Evolutionary conservation across 2,113 vertebrate genomes (phyloP).

Genomic region (Callospermophilus lateralis): DNA sequence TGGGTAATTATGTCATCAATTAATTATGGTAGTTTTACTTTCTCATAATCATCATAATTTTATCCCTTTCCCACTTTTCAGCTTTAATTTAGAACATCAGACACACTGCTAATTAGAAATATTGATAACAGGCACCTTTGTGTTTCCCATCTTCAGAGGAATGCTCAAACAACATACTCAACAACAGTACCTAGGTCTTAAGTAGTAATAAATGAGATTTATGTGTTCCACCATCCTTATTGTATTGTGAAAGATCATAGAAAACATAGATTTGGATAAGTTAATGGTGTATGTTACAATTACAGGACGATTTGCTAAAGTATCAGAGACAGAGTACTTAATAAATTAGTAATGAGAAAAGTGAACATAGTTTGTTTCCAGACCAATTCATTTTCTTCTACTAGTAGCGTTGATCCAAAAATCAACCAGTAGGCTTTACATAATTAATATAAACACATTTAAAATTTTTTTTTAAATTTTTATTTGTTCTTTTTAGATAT

Average conservation of each 20-base stretch:
- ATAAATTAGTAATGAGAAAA: constrained; percentile 48
- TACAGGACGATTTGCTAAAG: constrained; percentile 38
- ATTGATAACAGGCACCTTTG: background rate
- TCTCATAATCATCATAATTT: background rate
- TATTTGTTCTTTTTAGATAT: too few relatives aligned
- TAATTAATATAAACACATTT: background rate
- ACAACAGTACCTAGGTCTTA: background rate
- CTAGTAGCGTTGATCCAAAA: background rate
- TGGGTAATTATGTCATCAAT: background rate
- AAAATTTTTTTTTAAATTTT: too few relatives aligned
- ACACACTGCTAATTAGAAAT: background rate
- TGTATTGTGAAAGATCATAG: background rate
- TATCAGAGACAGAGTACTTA: constrained; percentile 38
- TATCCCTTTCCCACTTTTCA: background rate
- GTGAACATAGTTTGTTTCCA: background rate
- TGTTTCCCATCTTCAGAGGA: background rate
- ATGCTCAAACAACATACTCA: background rate
- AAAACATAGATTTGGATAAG: background rate
- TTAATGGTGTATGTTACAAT: background rate
- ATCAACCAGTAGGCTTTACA: background rate
- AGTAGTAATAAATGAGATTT: background rate
- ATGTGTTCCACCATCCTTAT: background rate
- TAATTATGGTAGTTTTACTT: constrained; percentile 2
- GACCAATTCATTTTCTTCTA: constrained; percentile 31
- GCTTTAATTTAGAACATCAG: background rate